Evolutionary conservation across 2,888 invertebrate genomes (phyloP), one percentile per base, ranked within the genome.

Genomic region (Crematogaster levior): DNA sequence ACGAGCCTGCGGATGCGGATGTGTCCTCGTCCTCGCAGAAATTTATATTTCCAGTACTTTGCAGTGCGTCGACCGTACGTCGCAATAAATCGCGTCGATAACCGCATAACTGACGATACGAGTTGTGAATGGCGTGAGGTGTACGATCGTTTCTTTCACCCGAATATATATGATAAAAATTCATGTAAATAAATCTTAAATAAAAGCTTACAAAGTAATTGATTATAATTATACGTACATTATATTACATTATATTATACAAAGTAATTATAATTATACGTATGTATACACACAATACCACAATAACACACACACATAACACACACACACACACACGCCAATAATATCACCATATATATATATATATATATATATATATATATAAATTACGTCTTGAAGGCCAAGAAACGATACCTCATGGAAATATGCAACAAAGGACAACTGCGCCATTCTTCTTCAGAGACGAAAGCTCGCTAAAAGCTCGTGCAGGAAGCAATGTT

Each of bases 331-430:
- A n/a, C n/a, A n/a, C n/a, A n/a, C n/a, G n/a, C n/a, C n/a, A n/a
- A n/a, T n/a, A n/a, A n/a, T n/a, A n/a, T n/a, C n/a, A n/a, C n/a
- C n/a, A n/a, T n/a, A n/a, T n/a, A n/a, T n/a, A n/a, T n/a, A n/a
- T n/a, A n/a, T n/a, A n/a, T 6, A 56, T n/a, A 15, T 37, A 37
- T 27, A 15, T 6, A n/a, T 37, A 27, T 72, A 53, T 68, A 66
- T 81, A 84, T 86, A 83, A 87, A 87, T 84, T 83, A 83, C 66
- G 84, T 61, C 72, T 74, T 72, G 56, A 80, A 72, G 70, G 61
- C 48, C 58, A 51, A 65, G 80, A 53, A 70, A 46, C 46, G 30
- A 63, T 30, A 51, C 80, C 68, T 73, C 61, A n/a, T 65, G 43
- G 65, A 77, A 83, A 53, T 58, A 66, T 48, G 53, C 63, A 60